Base-by-base conservation (phyloP, 1,140 invertebrate genomes). In the Chionoecetes opilio region DNA sequence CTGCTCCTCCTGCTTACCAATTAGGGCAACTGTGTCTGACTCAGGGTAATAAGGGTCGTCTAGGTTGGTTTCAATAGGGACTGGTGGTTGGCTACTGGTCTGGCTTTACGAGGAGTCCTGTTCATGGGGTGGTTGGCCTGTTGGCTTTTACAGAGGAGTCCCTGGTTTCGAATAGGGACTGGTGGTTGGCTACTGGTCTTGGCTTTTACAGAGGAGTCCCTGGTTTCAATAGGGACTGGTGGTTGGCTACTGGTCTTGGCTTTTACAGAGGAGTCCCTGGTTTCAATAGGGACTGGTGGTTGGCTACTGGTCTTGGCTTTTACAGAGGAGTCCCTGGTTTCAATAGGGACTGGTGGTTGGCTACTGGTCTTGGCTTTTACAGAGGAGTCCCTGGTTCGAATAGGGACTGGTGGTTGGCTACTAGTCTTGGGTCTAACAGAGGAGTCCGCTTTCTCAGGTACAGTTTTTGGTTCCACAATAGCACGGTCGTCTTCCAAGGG, bases 51-150 rank as follows among this genome's bases (percentile, higher is more conserved):
- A 93, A 14, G 93, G 85, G 9, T 94, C 93, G 38, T 94, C 93
- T 26, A 94, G n/a, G 86, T 94, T 75, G 6, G 93, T 94, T 38
- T 94, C 93, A 38, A 46, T 53, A 0, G 93, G 93, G 11, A 32
- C 34, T 46, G 93, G 41, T 31, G 63, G 63, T 53, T 53, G 11
- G 46, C n/a, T n/a, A n/a, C n/a, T n/a, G n/a, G n/a, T n/a, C n/a
- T n/a, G n/a, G n/a, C n/a, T n/a, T n/a, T n/a, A n/a, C n/a, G n/a
- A n/a, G n/a, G n/a, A n/a, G n/a, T n/a, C n/a, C n/a, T n/a, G n/a
- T n/a, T n/a, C n/a, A n/a, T n/a, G n/a, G n/a, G n/a, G n/a, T n/a
- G n/a, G n/a, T n/a, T n/a, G n/a, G n/a, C n/a, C n/a, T n/a, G n/a
- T n/a, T n/a, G n/a, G n/a, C n/a, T n/a, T n/a, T n/a, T n/a, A n/a